phyloP scores from a whole-genome alignment of 2,888 invertebrate species.

The Craniophora ligustri region DNA sequence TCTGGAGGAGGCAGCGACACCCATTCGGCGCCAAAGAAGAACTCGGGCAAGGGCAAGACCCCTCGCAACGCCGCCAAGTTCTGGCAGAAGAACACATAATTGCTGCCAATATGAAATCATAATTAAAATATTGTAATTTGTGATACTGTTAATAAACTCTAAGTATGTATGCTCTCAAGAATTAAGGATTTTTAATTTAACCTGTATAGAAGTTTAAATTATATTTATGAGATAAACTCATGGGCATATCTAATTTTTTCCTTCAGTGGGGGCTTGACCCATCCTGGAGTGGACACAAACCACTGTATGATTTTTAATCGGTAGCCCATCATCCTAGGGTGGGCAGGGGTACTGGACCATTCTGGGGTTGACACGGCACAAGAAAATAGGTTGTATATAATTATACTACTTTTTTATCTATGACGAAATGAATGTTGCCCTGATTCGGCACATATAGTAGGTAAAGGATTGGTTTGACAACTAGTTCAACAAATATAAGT shows the following conservation, averaged over 20 bases:
- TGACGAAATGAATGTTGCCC: constrained; percentile 9
- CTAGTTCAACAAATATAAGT: too few relatives aligned
- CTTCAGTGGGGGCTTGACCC: too few relatives aligned
- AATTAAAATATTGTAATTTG: constrained; percentile 56
- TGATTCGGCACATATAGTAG: neutral
- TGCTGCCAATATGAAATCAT: constrained; percentile 21
- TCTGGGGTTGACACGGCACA: too few relatives aligned
- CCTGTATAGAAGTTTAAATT: too few relatives aligned
- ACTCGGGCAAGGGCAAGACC: constrained; percentile 92
- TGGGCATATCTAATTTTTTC: too few relatives aligned
- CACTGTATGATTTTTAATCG: too few relatives aligned
- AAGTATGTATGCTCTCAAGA: constrained; percentile 36
- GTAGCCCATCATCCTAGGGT: too few relatives aligned
- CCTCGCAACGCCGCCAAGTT: constrained; percentile 91
- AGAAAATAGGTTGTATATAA: constrained; percentile 17
- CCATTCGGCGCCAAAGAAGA: constrained; percentile 91
- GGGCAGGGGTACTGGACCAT: too few relatives aligned
- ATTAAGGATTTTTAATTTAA: neutral
- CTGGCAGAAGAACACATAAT: constrained; percentile 90
- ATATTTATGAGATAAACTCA: too few relatives aligned
- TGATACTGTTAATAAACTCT: constrained; percentile 61
- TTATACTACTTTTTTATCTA: constrained; percentile 5
- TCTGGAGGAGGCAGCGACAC: constrained; percentile 90
- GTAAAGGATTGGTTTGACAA: too few relatives aligned
- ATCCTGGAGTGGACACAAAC: too few relatives aligned